A percentile compares a stretch with the other conserved stretches of the same genome.
phyloP scores from a whole-genome alignment of 2,113 vertebrate species.

The Pedionomus torquatus region DNA sequence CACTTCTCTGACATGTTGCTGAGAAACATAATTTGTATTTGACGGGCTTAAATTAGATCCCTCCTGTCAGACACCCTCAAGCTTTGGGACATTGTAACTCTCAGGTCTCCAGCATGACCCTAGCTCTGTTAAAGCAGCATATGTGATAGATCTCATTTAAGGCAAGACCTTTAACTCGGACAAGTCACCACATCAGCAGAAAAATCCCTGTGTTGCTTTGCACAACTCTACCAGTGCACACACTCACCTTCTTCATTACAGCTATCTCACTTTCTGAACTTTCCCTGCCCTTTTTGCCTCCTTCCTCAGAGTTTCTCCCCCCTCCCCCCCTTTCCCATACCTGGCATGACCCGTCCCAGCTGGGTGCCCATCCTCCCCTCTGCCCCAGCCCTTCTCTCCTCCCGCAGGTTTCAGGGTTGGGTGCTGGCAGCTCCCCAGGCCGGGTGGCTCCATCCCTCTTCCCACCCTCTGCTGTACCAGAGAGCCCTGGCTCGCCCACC shows the following conservation, averaged over 20 bases:
- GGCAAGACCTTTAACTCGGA: background rate
- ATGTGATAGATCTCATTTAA: background rate
- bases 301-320: background rate
- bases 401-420: constrained; percentile 44
- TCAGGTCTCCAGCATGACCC: background rate
- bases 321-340: background rate
- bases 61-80: background rate
- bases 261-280: background rate
- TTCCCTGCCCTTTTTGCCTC: background rate
- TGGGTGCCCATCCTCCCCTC: background rate
- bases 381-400: background rate
- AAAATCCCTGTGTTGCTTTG: background rate
- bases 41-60: constrained; percentile 41
- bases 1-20: background rate
- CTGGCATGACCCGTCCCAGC: background rate
- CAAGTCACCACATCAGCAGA: background rate
- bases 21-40: constrained; percentile 43
- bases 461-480: background rate
- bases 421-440: background rate
- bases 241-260: background rate
- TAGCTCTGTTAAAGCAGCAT: background rate
- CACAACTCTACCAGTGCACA: rapidly evolving
- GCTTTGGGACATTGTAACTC: background rate
- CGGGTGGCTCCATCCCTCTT: background rate
- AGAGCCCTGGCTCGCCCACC: background rate